Evolutionary conservation across 37 sponge, comb jelly and placozoan species (phyloP).

Genomic region (Mnemiopsis leidyi): DNA sequence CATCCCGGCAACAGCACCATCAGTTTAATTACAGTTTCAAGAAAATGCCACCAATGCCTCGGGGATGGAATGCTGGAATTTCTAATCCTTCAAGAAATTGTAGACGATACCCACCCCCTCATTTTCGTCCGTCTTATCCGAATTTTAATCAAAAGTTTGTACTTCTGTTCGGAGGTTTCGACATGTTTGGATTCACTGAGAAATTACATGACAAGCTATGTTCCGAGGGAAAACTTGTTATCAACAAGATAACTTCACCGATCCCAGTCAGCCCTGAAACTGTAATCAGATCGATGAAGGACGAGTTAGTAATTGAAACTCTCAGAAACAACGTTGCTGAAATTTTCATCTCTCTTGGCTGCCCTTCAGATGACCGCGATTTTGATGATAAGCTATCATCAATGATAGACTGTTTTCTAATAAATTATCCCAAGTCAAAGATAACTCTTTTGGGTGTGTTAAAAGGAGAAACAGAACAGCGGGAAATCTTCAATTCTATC

Average conservation of each 20-base stretch:
- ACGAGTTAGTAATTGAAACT: background rate
- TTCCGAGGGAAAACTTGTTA: background rate
- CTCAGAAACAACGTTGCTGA: background rate
- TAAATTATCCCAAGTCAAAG: background rate
- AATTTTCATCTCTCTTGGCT: background rate
- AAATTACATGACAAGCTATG: background rate
- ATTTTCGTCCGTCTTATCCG: background rate
- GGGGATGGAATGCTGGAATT: no score
- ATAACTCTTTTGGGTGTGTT: background rate
- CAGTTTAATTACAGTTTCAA: no score
- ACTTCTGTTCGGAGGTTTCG: background rate
- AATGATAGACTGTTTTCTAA: no score
- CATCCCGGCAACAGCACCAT: no score
- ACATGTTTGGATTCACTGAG: background rate
- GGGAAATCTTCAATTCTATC: background rate
- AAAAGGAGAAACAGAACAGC: no score
- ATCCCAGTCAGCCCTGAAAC: background rate
- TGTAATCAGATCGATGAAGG: background rate
- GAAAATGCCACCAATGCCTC: no score
- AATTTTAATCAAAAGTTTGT: background rate
- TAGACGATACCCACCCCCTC: background rate
- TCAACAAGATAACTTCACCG: background rate
- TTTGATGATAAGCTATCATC: background rate
- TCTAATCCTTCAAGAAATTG: no score
- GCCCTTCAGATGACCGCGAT: background rate